Conservation (phyloP, 2,888 invertebrate genomes). For the Chydorus sphaericus region DNA sequence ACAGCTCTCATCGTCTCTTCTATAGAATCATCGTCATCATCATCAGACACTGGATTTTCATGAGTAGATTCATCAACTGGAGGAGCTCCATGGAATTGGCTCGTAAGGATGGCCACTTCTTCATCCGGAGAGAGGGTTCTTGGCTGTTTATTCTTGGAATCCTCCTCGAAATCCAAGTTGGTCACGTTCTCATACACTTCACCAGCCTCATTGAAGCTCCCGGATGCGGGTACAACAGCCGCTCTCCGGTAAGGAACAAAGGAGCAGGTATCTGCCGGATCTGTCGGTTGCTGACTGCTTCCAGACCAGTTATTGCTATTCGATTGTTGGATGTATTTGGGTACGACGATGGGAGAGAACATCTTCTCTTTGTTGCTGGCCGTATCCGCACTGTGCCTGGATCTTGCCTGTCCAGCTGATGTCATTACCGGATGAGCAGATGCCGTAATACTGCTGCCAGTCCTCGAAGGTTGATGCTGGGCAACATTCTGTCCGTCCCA, state of each 20-base stretch:
- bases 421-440: background rate
- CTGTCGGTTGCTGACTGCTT: background rate
- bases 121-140: slow-evolving; percentile 13
- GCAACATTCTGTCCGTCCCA: slow-evolving; percentile 8
- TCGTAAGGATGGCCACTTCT: slow-evolving; percentile 14
- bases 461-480: slow-evolving; percentile 2
- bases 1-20: slow-evolving; percentile 3
- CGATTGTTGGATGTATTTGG: background rate
- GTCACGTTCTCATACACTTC: slow-evolving; percentile 4
- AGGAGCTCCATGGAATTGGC: slow-evolving; percentile 11
- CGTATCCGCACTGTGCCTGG: background rate
- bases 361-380: slow-evolving; percentile 6
- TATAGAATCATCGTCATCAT: background rate
- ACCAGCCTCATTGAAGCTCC: background rate
- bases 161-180: slow-evolving; percentile 5
- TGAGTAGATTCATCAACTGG: background rate
- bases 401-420: background rate
- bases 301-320: background rate
- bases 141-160: background rate
- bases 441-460: background rate
- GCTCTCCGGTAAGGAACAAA: slow-evolving; percentile 13
- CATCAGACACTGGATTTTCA: background rate
- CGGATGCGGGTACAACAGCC: background rate
- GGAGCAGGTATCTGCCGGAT: background rate
- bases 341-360: slow-evolving; percentile 10